Evolutionary conservation across 2,113 vertebrate species (phyloP).

Genomic region (Daboia siamensis): DNA sequence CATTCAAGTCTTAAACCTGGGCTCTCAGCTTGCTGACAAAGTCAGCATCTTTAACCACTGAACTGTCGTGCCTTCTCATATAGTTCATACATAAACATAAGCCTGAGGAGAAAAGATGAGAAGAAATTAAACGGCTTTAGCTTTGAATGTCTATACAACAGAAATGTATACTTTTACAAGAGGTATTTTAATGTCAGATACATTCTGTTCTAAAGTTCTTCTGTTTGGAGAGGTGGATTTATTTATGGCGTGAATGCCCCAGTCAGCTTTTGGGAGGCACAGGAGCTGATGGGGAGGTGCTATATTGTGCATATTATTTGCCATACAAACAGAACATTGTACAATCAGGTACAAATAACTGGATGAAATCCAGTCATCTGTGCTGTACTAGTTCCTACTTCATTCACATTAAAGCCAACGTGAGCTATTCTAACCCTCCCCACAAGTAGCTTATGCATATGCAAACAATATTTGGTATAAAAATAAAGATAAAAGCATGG

Average conservation of each 20-base stretch:
- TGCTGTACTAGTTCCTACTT: background rate
- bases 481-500: background rate
- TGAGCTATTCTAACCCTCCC: background rate
- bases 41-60: background rate
- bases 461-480: background rate
- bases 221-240: slow-evolving; percentile 28
- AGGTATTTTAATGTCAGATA: slow-evolving; percentile 56
- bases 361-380: slow-evolving; percentile 26
- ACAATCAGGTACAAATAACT: background rate
- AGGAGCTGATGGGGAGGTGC: background rate
- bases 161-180: slow-evolving; percentile 27
- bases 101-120: slow-evolving; percentile 42
- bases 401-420: background rate
- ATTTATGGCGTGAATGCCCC: slow-evolving; percentile 43
- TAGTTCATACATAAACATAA: slow-evolving; percentile 55
- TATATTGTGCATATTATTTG: slow-evolving; percentile 11
- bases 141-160: slow-evolving; percentile 67
- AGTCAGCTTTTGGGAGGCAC: background rate
- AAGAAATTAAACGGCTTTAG: slow-evolving; percentile 32
- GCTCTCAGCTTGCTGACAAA: background rate
- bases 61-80: background rate
- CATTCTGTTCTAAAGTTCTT: slow-evolving; percentile 30
- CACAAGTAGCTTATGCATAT: too few relatives aligned
- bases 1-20: background rate
- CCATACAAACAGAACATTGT: slow-evolving; percentile 17